Conservation (phyloP, 2,797 vertebrate genomes). For the Ctenochaetus hawaiiensis region DNA sequence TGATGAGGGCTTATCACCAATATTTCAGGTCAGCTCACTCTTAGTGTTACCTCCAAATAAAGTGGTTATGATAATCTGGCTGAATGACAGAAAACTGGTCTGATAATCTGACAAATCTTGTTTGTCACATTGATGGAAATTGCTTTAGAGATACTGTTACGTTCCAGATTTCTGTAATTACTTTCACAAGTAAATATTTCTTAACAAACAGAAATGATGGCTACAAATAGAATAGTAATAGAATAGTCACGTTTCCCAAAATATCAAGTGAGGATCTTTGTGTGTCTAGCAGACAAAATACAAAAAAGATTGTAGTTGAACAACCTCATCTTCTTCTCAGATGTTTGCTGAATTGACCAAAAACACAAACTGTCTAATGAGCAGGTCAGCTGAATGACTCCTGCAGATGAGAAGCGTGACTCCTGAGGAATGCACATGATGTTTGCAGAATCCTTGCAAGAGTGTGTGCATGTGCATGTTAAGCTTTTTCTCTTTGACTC, state of each 20-base stretch:
- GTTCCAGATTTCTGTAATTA: not conserved
- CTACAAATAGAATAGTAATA: not conserved
- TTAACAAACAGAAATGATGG: not conserved
- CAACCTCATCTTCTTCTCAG: not conserved
- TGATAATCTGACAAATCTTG: not conserved
- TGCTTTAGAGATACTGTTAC: not conserved
- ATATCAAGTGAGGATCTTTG: not conserved
- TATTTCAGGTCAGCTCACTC: not conserved
- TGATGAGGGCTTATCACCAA: too few species aligned
- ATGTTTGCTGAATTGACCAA: not conserved
- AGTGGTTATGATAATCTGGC: not conserved
- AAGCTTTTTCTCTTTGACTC: conserved; percentile 38
- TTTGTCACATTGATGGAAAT: not conserved
- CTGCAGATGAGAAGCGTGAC: conserved; percentile 44
- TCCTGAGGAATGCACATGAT: conserved; percentile 51
- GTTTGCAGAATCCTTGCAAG: conserved; percentile 42
- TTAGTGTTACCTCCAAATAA: not conserved
- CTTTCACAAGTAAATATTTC: not conserved
- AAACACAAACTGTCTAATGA: not conserved
- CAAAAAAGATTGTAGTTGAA: not conserved
- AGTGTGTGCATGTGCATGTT: conserved; percentile 15
- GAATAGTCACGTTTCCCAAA: too few species aligned
- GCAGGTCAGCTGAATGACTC: not conserved
- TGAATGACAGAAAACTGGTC: not conserved
- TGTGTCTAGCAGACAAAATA: not conserved